Conservation (phyloP, 1,140 invertebrate species). For the Popillia japonica region DNA sequence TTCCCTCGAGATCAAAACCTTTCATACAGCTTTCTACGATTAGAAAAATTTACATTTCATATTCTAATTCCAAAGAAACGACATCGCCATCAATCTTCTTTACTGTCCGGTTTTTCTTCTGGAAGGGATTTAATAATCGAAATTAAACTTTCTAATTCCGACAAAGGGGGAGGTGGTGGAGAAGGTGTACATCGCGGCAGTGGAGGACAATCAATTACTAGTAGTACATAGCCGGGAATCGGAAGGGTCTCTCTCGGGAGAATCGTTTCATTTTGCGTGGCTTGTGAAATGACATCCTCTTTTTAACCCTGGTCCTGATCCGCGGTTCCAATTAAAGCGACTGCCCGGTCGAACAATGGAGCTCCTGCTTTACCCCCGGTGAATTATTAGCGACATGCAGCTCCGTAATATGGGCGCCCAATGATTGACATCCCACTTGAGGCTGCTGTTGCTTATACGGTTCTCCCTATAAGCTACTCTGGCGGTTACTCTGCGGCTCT, state of each 20-base stretch:
- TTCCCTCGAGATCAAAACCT: background rate
- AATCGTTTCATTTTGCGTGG: slow-evolving; percentile 44
- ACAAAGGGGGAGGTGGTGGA: slow-evolving; percentile 21
- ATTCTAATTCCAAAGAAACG: slow-evolving; percentile 5
- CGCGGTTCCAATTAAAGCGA: slow-evolving; percentile 50
- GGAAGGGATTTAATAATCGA: slow-evolving; percentile 35
- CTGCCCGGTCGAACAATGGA: slow-evolving; percentile 43
- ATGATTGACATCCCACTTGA: slow-evolving; percentile 45
- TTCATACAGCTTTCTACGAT: background rate
- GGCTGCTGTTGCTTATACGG: slow-evolving; percentile 36
- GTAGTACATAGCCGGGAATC: slow-evolving; percentile 34
- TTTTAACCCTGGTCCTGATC: slow-evolving; percentile 48
- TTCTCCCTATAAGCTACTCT: background rate
- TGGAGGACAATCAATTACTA: slow-evolving; percentile 37
- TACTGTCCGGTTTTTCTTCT: slow-evolving; percentile 27
- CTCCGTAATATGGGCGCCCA: slow-evolving; percentile 42
- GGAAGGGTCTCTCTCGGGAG: slow-evolving; percentile 41
- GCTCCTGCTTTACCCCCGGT: slow-evolving; percentile 39
- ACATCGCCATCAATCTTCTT: slow-evolving; percentile 20
- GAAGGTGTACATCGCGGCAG: slow-evolving; percentile 10
- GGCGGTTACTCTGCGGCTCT: slow-evolving; percentile 43
- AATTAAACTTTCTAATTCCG: slow-evolving; percentile 39
- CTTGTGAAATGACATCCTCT: slow-evolving; percentile 50
- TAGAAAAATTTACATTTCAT: background rate
- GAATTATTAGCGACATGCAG: slow-evolving; percentile 41